Evolutionary conservation across 1,140 invertebrate genomes (phyloP).

Genomic region (Conus ventricosus): DNA sequence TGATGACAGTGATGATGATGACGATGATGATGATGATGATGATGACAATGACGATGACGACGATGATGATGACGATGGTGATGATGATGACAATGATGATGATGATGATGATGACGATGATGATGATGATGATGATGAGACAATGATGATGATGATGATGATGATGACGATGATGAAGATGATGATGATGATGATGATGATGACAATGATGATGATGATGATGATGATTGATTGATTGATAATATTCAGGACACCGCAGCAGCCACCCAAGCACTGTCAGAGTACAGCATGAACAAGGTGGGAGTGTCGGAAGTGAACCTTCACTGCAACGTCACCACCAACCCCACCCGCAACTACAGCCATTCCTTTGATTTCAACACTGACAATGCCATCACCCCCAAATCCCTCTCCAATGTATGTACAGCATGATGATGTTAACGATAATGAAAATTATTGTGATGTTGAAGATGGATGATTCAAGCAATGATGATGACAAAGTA

Average conservation of each 20-base stretch:
- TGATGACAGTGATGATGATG: constrained; percentile 33
- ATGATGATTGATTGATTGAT: constrained; percentile 15
- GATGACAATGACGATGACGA: constrained; percentile 38
- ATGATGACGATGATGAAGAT: constrained; percentile 22
- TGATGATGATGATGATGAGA: neutral
- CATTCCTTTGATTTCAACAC: constrained; percentile 44
- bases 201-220: constrained; percentile 8
- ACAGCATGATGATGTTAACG: too few species aligned
- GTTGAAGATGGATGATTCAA: neutral
- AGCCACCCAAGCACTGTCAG: constrained; percentile 44
- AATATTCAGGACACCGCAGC: constrained; percentile 42
- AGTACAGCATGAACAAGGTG: constrained; percentile 37
- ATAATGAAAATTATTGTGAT: neutral
- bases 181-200: constrained; percentile 16
- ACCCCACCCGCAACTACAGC: constrained; percentile 5
- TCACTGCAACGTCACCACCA: constrained; percentile 38
- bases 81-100: constrained; percentile 38
- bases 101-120: constrained; percentile 27
- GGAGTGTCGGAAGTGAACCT: constrained; percentile 29
- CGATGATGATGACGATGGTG: constrained; percentile 33
- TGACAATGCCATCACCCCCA: constrained; percentile 41
- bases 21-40: constrained; percentile 36
- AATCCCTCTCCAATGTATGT: constrained; percentile 43
- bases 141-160: constrained; percentile 23
- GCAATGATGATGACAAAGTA: neutral